Base-by-base conservation (phyloP, 2,888 invertebrate species). In the Acrocyrtus sp. region DNA sequence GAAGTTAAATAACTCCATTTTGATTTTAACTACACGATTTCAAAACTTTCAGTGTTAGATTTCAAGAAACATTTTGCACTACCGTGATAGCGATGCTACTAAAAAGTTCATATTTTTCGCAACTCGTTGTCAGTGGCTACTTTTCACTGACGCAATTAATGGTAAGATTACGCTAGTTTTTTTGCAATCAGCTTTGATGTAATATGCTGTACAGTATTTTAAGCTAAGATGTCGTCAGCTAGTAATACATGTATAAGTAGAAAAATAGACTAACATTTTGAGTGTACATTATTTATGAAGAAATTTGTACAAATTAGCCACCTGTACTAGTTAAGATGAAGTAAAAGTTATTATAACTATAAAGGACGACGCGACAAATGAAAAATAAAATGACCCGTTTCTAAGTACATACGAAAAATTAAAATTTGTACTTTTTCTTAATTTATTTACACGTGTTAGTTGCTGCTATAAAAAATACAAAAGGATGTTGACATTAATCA, bases 241-340 rank as follows among this genome's bases (percentile, higher is more conserved):
- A n/a, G n/a, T n/a, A n/a, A n/a, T n/a, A n/a, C n/a, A 39, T 56
- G 34, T 56, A 56, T 17, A 34, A 34, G 4, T n/a, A 34, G 3
- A 54, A 5, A 34, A 17, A 29, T 29, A 54, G 21, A 39, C 3
- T 21, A 53, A 29, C n/a, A 47, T 45, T 27, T 41, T 8, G 62
- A 72, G 19, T 72, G 72, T 72, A 72, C 72, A 72, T 72, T 72
- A 67, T 72, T 72, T 72, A 72, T 72, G 72, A 66, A 56, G 57
- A 72, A 70, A 67, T 72, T 57, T 72, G 72, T 72, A 72, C 72
- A 72, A 72, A 72, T 43, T 72, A 72, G 72, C 72, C 66, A 72
- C 65, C 61, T 67, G 72, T 72, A 72, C 62, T 61, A 66, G 57
- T 47, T 48, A 54, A 53, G n/a, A n/a, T n/a, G n/a, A n/a, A n/a